phyloP scores from a whole-genome alignment of 2,888 invertebrate species.

The Arrhopalites spinosus region DNA sequence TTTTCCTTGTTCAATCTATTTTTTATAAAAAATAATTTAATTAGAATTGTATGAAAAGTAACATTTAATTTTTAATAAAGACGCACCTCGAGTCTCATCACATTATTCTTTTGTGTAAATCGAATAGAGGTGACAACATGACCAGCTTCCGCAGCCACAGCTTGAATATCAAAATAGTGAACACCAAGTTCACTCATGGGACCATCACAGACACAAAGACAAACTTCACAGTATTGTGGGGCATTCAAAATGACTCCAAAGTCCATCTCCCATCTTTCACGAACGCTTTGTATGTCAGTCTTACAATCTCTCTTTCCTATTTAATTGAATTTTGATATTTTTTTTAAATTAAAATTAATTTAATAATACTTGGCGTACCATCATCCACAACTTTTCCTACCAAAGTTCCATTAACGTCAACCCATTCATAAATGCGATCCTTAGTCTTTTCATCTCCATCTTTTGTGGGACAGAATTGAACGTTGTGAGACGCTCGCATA shows the following conservation, averaged over 20 bases:
- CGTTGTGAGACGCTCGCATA: slow-evolving; percentile 29
- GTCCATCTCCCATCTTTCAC: slow-evolving; percentile 41
- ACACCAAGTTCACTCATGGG: slow-evolving; percentile 29
- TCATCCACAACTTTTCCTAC: slow-evolving; percentile 19
- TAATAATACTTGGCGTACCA: slow-evolving; percentile 13
- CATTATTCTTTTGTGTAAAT: slow-evolving; percentile 34
- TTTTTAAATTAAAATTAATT: background rate
- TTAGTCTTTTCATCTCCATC: too few species aligned
- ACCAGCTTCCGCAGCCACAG: background rate
- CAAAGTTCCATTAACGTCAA: slow-evolving; percentile 35
- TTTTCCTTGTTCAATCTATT: slow-evolving; percentile 38
- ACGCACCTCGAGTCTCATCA: slow-evolving; percentile 32
- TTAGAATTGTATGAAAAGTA: background rate
- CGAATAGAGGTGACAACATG: slow-evolving; percentile 25
- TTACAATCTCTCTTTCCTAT: slow-evolving; percentile 1
- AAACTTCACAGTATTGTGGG: slow-evolving; percentile 42
- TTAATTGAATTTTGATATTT: background rate
- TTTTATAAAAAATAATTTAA: background rate
- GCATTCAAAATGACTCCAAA: slow-evolving; percentile 38
- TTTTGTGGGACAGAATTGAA: slow-evolving; percentile 33
- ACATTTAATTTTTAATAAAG: background rate
- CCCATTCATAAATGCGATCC: slow-evolving; percentile 36
- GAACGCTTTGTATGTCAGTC: background rate
- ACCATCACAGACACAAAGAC: slow-evolving; percentile 39
- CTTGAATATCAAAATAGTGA: slow-evolving; percentile 23